These are phyloP conservation scores for Erythrocercus mccallii DNA, from an alignment of 2,113 vertebrate genomes.

Conservation along the genomic window DNA sequence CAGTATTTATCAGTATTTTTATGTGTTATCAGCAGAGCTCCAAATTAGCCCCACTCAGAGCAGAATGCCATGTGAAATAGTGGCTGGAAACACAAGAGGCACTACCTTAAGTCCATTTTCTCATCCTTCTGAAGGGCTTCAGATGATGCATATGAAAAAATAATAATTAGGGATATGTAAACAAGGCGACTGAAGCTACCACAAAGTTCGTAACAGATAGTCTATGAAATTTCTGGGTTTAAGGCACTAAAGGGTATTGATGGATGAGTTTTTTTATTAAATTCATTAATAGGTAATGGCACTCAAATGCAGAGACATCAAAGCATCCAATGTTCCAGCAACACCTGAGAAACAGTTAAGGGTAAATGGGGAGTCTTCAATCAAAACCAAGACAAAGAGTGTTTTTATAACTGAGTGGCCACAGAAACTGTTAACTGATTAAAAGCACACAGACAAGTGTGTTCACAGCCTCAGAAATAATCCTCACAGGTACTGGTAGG, in stretches of 20 bases:
- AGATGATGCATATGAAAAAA: not conserved
- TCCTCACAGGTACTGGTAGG: not conserved
- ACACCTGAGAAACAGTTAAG: not conserved
- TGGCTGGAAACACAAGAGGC: not conserved
- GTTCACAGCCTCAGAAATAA: not conserved
- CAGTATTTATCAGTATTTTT: not conserved
- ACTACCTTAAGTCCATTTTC: not conserved
- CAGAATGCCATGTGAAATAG: not conserved
- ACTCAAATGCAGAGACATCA: not conserved
- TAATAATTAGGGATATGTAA: not conserved
- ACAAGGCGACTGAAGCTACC: not conserved
- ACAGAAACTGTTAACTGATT: not conserved
- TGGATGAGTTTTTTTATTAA: not conserved
- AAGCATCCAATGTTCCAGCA: not conserved
- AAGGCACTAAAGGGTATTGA: not conserved
- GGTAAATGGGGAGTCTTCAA: not conserved
- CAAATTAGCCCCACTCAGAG: fast-evolving
- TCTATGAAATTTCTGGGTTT: not conserved
- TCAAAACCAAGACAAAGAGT: not conserved
- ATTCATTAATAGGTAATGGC: not conserved
- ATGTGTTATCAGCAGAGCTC: not conserved
- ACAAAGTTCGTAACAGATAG: not conserved
- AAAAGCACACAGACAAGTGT: not conserved
- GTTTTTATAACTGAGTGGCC: not conserved
- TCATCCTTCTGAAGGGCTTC: not conserved